Evolutionary conservation across 2,797 vertebrate species (phyloP), one percentile per base, ranked within the genome.

Genomic region (Hapalemur alaotrensis): DNA sequence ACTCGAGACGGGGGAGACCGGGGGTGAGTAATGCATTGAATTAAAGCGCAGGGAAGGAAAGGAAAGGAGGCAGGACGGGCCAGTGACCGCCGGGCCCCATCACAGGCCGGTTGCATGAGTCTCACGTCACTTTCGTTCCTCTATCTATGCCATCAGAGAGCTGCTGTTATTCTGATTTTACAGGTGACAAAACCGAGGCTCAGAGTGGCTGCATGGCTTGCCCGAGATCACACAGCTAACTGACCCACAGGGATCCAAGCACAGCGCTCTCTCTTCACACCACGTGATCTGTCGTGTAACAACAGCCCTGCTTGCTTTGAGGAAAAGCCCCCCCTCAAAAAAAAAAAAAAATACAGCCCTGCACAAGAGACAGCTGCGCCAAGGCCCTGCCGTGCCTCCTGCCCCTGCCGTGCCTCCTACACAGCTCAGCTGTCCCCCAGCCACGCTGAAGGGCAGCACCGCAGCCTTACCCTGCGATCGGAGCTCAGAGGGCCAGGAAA

Each of bases 401-500:
- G n/a, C n/a, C 12, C 10, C 23, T 7, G 43, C 10, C 20, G 3
- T 0, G 7, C 11, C 6, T 30, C 28, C 70, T 2, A 10, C 30
- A 14, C 50, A 43, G 73, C 59, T 30, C 3, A 2, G 78, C 48
- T 35, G 23, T 32, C 54, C 54, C 57, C 6, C 20, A n/a, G 17
- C 54, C 2, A 0, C 25, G 23, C 65, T 50, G 23, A 12, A 20
- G 11, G 30, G 32, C 65, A n/a, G 57, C 22, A 4, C 1, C 0
- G 4, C 0, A 0, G 54, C 63, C 38, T 52, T 10, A 30, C 9
- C 79, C 32, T 25, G 7, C 0, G 0, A 22, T 17, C 0, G 4
- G 32, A 65, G 28, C 52, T 20, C 28, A 1, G n/a, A 20, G n/a
- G 81, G 28, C 9, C 23, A 8, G 80, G 35, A 17, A 43, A 22